Evolutionary conservation across 2,113 vertebrate species (phyloP).

Genomic region (Chrysochloris asiatica): DNA sequence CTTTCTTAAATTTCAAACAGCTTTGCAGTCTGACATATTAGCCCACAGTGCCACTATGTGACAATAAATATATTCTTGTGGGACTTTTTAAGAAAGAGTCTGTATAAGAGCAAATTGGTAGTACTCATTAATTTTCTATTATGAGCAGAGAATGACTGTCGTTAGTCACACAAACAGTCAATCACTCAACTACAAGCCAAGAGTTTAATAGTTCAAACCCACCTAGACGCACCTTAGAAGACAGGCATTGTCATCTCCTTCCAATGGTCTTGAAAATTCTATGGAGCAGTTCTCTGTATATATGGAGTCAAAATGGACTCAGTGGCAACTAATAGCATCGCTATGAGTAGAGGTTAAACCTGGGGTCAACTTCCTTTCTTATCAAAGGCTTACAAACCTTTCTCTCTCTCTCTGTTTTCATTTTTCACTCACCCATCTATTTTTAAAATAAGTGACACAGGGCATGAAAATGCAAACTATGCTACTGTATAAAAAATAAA

Average conservation of each 20-base stretch:
- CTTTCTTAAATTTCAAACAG: too few relatives aligned
- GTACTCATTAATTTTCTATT: background rate
- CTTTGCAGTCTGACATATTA: too few relatives aligned
- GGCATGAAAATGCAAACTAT: background rate
- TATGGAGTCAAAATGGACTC: background rate
- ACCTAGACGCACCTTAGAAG: background rate
- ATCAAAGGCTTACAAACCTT: background rate
- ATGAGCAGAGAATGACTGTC: too few relatives aligned
- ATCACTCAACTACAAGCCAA: background rate
- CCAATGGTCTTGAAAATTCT: background rate
- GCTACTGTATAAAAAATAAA: background rate
- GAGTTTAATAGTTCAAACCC: background rate
- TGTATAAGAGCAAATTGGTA: background rate
- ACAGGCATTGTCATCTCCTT: background rate
- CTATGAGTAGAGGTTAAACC: background rate
- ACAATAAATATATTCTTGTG: background rate
- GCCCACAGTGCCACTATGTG: too few relatives aligned
- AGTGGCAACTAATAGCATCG: background rate
- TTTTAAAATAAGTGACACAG: background rate
- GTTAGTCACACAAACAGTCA: background rate
- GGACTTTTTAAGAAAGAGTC: background rate
- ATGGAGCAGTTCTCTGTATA: background rate
- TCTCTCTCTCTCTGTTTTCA: background rate
- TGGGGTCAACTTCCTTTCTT: background rate
- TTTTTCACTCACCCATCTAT: background rate